These are phyloP conservation scores for Tenthredo distinguenda DNA, from an alignment of 2,888 invertebrate genomes.

Conservation along the genomic window DNA sequence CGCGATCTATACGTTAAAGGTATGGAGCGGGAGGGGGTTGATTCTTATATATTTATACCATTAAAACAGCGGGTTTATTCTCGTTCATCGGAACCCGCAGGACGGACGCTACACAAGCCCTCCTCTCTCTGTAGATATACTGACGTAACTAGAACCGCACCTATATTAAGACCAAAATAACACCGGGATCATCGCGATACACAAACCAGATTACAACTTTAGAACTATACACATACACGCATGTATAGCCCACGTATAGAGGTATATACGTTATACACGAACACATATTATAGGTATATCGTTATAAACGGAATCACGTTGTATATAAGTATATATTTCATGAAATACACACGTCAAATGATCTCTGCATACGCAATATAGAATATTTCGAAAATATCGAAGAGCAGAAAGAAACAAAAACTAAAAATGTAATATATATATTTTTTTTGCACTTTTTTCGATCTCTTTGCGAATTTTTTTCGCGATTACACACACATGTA, in stretches of 20 bases:
- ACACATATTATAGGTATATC: not conserved
- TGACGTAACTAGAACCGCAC: constrained; percentile 33
- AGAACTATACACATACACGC: not conserved
- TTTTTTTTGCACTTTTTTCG: not conserved
- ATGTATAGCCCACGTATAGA: too few relatives aligned
- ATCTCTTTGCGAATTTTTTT: not conserved
- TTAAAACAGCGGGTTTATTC: constrained; percentile 21
- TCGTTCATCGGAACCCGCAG: constrained; percentile 1
- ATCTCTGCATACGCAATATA: not conserved
- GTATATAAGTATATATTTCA: not conserved
- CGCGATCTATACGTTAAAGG: not conserved
- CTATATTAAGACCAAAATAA: constrained; percentile 32
- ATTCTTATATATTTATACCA: not conserved
- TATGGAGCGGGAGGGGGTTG: not conserved
- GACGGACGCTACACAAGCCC: not conserved
- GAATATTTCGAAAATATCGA: not conserved
- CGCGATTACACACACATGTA: not conserved
- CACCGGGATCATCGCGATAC: constrained; percentile 19
- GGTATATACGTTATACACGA: not conserved
- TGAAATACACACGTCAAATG: not conserved
- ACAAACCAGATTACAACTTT: constrained; percentile 4
- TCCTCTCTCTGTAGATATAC: not conserved
- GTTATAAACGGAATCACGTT: not conserved
- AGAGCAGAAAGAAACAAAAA: not conserved
- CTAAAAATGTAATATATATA: not conserved